Evolutionary conservation across 2,888 invertebrate species (phyloP), one percentile per base, ranked within the genome.

Genomic region (Platycheirus albimanus): DNA sequence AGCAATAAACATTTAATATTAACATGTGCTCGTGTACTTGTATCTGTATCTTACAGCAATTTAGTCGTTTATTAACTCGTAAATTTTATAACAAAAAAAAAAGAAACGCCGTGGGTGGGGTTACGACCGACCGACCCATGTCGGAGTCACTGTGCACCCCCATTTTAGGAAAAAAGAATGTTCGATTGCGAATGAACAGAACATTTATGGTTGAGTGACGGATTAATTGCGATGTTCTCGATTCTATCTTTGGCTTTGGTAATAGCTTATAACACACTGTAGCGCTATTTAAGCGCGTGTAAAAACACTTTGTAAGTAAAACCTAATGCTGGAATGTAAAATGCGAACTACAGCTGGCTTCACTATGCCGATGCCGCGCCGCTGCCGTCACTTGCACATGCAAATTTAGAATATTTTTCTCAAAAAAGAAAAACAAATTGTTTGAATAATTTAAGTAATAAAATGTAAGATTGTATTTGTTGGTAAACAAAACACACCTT

Each of bases 131-230:
- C n/a, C n/a, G n/a, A n/a, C n/a, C n/a, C n/a, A n/a, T n/a, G n/a
- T n/a, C 56, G 19, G 24, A 84, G 70, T 51, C 78, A 79, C 70
- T 74, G 70, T 61, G 66, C 66, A 51, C 75, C 83, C 78, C 78
- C 84, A 79, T 79, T 79, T 84, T 70, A 70, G 84, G 84, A 70
- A 79, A 33, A 20, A 84, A 66, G 64, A 84, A 84, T 84, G 79
- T 79, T 78, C 74, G 70, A 78, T 70, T 84, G 41, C 66, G 78
- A 83, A 83, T 78, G 77, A 83, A 79, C 84, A 84, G 77, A 83
- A 79, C 84, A 84, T 84, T 84, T 84, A 84, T 79, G 84, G 84
- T 74, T 84, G 84, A 84, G 75, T 84, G 78, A 84, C 79, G 70
- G 69, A 84, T 70, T 70, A 84, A 84, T 84, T 84, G 84, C 84